These are phyloP conservation scores for Panthera tigris DNA, from an alignment of 2,113 vertebrate species.

Conservation along the genomic window DNA sequence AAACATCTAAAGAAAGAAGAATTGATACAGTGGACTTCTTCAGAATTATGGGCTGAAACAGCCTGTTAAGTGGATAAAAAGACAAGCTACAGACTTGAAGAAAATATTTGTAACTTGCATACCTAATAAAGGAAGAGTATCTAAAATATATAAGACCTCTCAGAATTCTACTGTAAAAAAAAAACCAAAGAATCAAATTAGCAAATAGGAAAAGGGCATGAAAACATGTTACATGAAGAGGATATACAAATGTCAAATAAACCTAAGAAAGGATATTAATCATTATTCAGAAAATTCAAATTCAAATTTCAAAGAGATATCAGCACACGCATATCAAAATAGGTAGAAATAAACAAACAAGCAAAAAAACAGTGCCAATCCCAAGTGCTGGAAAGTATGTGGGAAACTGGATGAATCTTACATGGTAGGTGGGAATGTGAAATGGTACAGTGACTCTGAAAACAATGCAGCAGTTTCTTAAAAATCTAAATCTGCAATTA, in stretches of 20 bases:
- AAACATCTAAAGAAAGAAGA: background rate
- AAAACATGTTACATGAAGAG: background rate
- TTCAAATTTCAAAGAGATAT: background rate
- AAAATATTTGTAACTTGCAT: background rate
- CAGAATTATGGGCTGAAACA: background rate
- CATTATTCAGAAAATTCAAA: background rate
- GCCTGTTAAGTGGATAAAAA: background rate
- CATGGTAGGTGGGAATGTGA: background rate
- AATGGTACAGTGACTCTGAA: background rate
- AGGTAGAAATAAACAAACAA: background rate
- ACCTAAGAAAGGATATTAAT: background rate
- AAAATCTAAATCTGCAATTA: background rate
- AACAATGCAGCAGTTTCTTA: background rate
- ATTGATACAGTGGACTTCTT: background rate
- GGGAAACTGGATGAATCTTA: background rate
- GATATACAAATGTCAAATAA: background rate
- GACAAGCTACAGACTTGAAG: background rate
- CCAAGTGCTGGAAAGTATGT: background rate
- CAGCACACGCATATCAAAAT: background rate
- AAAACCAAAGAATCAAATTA: background rate
- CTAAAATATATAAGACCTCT: background rate
- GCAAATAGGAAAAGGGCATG: background rate
- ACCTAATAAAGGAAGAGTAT: background rate
- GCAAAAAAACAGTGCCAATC: background rate
- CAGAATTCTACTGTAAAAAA: background rate